Evolutionary conservation across 2,113 vertebrate genomes (phyloP), one percentile per base, ranked within the genome.

Genomic region (Ancistrus triradiatus): DNA sequence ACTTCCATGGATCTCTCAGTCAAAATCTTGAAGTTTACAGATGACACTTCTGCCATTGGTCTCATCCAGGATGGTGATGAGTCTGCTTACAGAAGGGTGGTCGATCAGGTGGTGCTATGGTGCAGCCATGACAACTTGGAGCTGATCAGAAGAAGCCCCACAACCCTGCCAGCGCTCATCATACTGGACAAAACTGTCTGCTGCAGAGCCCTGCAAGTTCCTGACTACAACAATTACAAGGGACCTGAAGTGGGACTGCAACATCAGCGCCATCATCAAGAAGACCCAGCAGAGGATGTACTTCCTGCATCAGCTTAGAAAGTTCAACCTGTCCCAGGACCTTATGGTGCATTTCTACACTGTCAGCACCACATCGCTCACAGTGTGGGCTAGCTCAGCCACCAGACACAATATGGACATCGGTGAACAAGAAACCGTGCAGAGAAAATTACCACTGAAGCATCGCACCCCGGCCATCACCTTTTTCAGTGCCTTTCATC

Each of bases 221-320:
- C 44, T 47, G 15, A 21, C 6, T 5, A 49, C 19, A 9, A 49
- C 3, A 25, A 49, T 49, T 9, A 14, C 47, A 10, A 49, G 10
- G 22, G 47, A 24, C 47, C 21, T 49, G 47, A 49, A 49, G 6
- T 49, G 22, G 19, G 47, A 49, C 22, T 2, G 4, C 15, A 49
- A 49, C 47, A 49, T 49, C 47, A 49, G 47, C 47, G 1, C 47
- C 47, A 25, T 25, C 47, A 49, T 49, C 47, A 49, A 49, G 22
- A 22, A 9, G 15, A 2, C 47, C 6, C 47, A 49, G 47, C 47
- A 49, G 19, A 49, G 19, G 22, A 3, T 49, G 47, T 49, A 49
- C 9, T 49, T 49, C n/a, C 17, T 31, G 35, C 35, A 38, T 2
- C 35, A 38, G 10, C 22, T 49, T 2, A n/a, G n/a, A n/a, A n/a